These are phyloP conservation scores for Caenorhabditis doughertyi DNA, from an alignment of 2,888 invertebrate genomes.

Conservation along the genomic window DNA sequence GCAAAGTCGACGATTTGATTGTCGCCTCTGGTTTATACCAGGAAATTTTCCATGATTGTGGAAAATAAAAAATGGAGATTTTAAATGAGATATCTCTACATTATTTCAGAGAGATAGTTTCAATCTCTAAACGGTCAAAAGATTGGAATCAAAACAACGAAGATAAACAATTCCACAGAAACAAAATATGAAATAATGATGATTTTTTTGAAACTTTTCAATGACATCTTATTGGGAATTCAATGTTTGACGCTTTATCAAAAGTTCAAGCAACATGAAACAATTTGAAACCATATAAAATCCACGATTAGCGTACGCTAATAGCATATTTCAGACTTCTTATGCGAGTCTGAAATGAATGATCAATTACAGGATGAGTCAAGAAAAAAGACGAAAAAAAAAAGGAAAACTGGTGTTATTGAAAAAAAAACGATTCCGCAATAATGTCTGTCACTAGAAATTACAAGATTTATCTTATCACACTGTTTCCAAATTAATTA, in stretches of 20 bases:
- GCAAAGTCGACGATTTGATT: too few relatives aligned
- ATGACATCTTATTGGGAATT: too few relatives aligned
- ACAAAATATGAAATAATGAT: not conserved
- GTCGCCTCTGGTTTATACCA: too few relatives aligned
- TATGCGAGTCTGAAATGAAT: not conserved
- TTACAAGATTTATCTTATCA: not conserved
- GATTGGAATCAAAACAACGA: too few relatives aligned
- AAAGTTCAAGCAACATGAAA: conserved; percentile 18
- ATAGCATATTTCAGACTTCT: not conserved
- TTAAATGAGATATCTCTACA: too few relatives aligned
- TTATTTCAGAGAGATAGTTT: too few relatives aligned
- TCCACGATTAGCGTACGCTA: not conserved
- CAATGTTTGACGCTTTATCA: conserved; percentile 10
- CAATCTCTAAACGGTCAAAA: too few relatives aligned
- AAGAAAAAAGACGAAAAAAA: too few relatives aligned
- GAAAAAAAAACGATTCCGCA: not conserved
- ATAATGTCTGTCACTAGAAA: not conserved
- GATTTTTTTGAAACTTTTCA: not conserved
- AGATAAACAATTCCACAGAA: not conserved
- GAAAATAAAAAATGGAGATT: too few relatives aligned
- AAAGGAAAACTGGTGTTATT: too few relatives aligned
- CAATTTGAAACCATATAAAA: conserved; percentile 21
- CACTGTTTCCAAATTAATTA: not conserved
- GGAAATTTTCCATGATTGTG: too few relatives aligned
- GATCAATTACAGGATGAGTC: too few relatives aligned